Percentiles rank a stretch among this genome's conserved stretches.
These are phyloP conservation scores for Discoglossus pictus DNA, from an alignment of 2,797 vertebrate species.

Conservation along the genomic window DNA sequence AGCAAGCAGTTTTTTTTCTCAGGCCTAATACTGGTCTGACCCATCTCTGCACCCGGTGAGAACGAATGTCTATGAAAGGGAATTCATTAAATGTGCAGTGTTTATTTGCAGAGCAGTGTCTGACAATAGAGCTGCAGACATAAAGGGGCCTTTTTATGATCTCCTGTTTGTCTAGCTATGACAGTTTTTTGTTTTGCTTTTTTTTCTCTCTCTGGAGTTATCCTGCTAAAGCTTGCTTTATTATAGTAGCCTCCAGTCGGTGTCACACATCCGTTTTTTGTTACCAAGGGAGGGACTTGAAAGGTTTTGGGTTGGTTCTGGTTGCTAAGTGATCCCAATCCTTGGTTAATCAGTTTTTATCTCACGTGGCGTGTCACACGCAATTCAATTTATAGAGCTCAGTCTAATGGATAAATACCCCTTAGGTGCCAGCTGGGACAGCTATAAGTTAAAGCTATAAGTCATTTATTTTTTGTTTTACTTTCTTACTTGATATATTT, in stretches of 20 bases:
- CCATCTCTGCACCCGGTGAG: no score
- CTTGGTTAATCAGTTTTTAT: constrained; percentile 26
- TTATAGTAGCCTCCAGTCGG: not conserved
- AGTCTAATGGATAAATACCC: constrained; percentile 13
- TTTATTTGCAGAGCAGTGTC: no score
- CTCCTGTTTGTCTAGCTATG: not conserved
- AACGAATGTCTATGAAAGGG: no score
- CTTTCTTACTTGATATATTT: no score
- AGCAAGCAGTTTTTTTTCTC: no score
- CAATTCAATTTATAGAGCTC: constrained; percentile 10
- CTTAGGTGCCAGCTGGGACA: no score
- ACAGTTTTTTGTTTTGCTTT: constrained; percentile 9
- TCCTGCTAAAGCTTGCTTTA: constrained; percentile 6
- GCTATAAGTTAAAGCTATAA: no score
- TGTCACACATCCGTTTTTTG: not conserved
- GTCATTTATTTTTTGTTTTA: no score
- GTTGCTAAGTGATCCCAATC: constrained; percentile 22
- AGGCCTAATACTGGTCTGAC: no score
- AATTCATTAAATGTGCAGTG: no score
- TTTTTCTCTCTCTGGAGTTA: constrained; percentile 7
- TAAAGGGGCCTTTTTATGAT: not conserved
- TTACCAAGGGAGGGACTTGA: not conserved
- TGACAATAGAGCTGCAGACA: no score
- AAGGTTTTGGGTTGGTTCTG: not conserved
- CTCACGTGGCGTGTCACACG: not conserved